phyloP scores from a whole-genome alignment of 2,113 vertebrate species.

The Hoplias malabaricus region DNA sequence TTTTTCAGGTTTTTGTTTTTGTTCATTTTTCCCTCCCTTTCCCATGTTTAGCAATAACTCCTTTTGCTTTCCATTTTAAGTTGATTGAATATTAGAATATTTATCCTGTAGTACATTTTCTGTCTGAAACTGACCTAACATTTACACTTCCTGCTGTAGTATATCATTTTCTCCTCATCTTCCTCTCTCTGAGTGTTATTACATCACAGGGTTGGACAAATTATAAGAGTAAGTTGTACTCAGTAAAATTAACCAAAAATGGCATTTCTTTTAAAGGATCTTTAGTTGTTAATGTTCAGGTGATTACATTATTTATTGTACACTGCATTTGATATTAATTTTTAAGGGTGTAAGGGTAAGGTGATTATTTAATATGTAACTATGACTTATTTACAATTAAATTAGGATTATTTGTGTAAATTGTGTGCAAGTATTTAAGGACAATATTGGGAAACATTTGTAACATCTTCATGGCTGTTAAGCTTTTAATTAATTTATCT shows the following conservation, averaged over 20 bases:
- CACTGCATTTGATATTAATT: too few relatives aligned
- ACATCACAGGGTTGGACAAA: conserved; percentile 35
- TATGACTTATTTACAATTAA: too few relatives aligned
- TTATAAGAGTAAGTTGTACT: too few relatives aligned
- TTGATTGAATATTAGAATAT: neutral
- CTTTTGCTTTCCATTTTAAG: neutral
- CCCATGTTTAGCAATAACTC: conserved; percentile 2
- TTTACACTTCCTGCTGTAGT: neutral
- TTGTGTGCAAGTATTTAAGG: too few relatives aligned
- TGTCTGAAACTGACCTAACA: neutral
- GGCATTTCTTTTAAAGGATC: neutral
- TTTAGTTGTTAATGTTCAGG: neutral
- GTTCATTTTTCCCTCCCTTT: neutral
- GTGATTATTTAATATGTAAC: too few relatives aligned
- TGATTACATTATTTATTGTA: too few relatives aligned
- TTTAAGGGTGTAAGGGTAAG: too few relatives aligned
- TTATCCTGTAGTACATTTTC: neutral
- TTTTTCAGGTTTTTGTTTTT: neutral
- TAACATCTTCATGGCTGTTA: too few relatives aligned
- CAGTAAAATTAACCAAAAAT: too few relatives aligned
- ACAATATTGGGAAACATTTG: too few relatives aligned
- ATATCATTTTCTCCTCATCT: neutral
- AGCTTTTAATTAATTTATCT: too few relatives aligned
- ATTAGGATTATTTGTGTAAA: too few relatives aligned
- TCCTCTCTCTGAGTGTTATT: neutral